Conservation (phyloP, 2,113 vertebrate genomes). For the Perognathus longimembris region DNA sequence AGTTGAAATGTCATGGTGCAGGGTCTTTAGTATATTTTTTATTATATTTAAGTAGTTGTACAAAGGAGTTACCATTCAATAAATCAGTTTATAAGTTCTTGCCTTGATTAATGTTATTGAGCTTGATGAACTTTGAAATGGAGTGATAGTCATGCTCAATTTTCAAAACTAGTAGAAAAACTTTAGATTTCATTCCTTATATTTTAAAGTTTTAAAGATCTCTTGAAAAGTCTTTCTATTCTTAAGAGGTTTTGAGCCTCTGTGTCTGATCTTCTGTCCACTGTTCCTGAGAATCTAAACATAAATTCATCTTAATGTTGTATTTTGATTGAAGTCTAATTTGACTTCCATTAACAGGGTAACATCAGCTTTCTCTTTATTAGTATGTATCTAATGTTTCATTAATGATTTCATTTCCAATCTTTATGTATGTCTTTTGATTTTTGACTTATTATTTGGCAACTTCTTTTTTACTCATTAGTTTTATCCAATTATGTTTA, state of each 20-base stretch:
- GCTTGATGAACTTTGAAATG: neutral
- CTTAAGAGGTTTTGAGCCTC: neutral
- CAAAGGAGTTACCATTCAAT: too few relatives aligned
- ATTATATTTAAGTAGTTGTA: too few relatives aligned
- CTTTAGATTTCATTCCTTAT: neutral
- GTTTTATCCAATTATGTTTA: constrained; percentile 66
- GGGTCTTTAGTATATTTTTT: neutral
- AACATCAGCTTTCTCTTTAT: neutral
- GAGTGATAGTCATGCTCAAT: neutral
- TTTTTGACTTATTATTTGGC: neutral
- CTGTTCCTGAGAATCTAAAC: neutral
- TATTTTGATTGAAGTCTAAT: neutral
- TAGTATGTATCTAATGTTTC: neutral
- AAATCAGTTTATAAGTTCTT: neutral
- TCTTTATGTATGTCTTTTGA: neutral
- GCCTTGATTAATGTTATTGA: neutral
- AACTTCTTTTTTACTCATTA: neutral
- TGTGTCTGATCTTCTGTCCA: neutral
- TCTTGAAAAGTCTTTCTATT: neutral
- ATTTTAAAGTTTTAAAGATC: neutral
- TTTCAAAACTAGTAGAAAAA: neutral
- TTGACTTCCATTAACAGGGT: neutral
- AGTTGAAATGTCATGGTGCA: neutral
- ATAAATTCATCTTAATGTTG: neutral
- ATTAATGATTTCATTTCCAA: neutral